A percentile compares a stretch with the other conserved stretches of the same genome.
phyloP scores from a whole-genome alignment of 2,888 invertebrate genomes.

The Pollenia angustigena region DNA sequence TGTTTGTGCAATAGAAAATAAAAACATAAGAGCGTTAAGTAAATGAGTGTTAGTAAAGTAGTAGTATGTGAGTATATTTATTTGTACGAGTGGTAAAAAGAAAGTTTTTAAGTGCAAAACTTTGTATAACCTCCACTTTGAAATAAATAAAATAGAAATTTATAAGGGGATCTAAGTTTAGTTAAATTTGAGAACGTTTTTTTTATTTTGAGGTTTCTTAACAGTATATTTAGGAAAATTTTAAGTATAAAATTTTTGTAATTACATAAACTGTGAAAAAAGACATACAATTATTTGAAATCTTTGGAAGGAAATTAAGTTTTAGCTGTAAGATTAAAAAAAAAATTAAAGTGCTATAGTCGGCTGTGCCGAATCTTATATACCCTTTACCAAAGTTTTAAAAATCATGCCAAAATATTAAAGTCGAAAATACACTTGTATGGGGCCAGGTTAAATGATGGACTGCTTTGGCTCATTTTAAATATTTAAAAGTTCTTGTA shows the following conservation, averaged over 20 bases:
- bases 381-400: no score
- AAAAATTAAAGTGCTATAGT: no score
- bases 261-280: conserved; percentile 16
- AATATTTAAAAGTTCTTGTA: no score
- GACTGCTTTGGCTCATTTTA: no score
- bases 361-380: no score
- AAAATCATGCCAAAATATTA: no score
- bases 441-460: no score
- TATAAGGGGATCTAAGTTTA: conserved; percentile 51
- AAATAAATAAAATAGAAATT: conserved; percentile 54
- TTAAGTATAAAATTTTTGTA: conserved; percentile 28
- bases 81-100: conserved; percentile 41
- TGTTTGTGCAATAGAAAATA: not conserved
- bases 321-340: no score
- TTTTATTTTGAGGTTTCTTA: not conserved
- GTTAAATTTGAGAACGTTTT: not conserved
- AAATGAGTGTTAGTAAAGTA: conserved; percentile 45
- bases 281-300: not conserved
- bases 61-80: conserved; percentile 15
- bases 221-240: conserved; percentile 37
- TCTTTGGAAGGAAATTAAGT: not conserved
- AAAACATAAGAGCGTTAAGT: conserved; percentile 14
- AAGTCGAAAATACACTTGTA: no score
- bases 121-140: conserved; percentile 52
- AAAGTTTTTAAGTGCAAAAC: conserved; percentile 70